Percentiles rank a stretch among this genome's conserved stretches.
phyloP scores from a whole-genome alignment of 2,113 vertebrate species.

The Petromus typicus region DNA sequence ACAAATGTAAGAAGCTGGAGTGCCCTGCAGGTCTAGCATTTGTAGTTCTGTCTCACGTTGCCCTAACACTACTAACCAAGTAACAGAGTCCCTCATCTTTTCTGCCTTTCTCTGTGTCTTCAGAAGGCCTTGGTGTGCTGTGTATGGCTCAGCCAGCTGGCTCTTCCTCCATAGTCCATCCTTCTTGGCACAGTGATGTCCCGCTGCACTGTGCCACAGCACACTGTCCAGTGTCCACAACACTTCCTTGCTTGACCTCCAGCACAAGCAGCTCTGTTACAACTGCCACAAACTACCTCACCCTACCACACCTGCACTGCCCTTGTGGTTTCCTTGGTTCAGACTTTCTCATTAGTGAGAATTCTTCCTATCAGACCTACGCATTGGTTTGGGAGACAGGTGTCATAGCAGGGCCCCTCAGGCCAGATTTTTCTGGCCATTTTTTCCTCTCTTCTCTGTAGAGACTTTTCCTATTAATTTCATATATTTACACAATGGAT shows the following conservation, averaged over 20 bases:
- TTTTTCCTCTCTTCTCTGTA: not conserved
- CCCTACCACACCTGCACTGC: no score
- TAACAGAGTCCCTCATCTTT: not conserved
- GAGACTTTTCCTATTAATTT: conserved; percentile 55
- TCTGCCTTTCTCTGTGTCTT: not conserved
- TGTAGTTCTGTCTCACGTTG: not conserved
- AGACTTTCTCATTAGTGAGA: not conserved
- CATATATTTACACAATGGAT: conserved; percentile 1
- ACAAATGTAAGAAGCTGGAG: not conserved
- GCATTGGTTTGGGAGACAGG: not conserved
- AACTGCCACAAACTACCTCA: not conserved
- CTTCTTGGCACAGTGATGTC: not conserved
- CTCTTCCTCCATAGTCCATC: not conserved
- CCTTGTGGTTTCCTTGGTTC: not conserved
- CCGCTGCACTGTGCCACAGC: not conserved
- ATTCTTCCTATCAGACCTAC: not conserved
- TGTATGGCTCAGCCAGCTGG: not conserved
- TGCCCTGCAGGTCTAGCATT: not conserved
- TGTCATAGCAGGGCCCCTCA: not conserved
- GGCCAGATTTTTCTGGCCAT: not conserved
- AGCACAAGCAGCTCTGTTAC: not conserved
- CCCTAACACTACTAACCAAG: not conserved
- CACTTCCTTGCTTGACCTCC: not conserved
- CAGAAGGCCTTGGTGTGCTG: not conserved
- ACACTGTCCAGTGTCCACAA: not conserved